phyloP scores from a whole-genome alignment of 2,113 vertebrate species.

The Neopipo cinnamomea region DNA sequence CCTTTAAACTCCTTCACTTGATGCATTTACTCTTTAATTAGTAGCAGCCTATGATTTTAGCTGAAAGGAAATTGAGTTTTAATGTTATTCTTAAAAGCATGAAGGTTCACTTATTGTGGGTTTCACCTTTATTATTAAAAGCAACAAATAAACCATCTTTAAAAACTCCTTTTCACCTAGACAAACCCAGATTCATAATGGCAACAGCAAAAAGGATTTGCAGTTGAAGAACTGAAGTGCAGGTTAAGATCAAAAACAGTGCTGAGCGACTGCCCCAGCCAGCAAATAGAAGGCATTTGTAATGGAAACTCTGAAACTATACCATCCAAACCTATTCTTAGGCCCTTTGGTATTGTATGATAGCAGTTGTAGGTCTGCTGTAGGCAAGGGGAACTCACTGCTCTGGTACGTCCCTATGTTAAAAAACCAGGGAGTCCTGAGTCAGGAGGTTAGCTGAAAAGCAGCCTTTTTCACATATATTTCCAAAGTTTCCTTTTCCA shows the following conservation, averaged over 20 bases:
- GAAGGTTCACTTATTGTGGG: neutral
- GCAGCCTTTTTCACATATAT: slow-evolving; percentile 7
- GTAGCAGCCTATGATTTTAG: neutral
- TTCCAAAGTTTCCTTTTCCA: slow-evolving; percentile 49
- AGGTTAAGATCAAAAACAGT: neutral
- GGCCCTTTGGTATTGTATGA: neutral
- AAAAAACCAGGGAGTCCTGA: neutral
- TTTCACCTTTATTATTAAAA: slow-evolving; percentile 2
- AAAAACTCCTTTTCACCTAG: neutral
- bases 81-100: neutral
- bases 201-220: slow-evolving; percentile 23
- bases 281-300: neutral
- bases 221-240: neutral
- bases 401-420: neutral
- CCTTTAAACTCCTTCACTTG: neutral
- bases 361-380: slow-evolving; percentile 6
- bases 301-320: neutral
- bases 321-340: neutral
- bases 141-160: neutral
- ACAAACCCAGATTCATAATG: neutral
- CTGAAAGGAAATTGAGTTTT: neutral
- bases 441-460: slow-evolving; percentile 36
- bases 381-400: neutral
- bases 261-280: neutral
- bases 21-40: neutral